Conservation (phyloP, 2,113 vertebrate genomes). For the Lophochroa leadbeateri region DNA sequence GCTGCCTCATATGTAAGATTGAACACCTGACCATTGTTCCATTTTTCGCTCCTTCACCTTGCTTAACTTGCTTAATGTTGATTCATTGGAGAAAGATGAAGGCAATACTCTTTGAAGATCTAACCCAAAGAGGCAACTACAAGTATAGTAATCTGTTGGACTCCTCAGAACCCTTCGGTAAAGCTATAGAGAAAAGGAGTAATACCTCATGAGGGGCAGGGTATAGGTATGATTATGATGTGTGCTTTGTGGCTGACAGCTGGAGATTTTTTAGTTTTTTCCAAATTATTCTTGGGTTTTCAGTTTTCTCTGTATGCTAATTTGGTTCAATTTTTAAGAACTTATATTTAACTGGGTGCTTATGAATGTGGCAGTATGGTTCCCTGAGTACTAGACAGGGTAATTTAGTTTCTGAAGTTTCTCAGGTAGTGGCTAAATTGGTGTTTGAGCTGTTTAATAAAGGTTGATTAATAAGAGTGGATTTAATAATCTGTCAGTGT, state of each 20-base stretch:
- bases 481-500: not conserved
- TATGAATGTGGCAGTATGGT: not conserved
- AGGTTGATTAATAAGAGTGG: not conserved
- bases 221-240: not conserved
- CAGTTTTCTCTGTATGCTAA: not conserved
- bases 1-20: not conserved
- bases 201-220: not conserved
- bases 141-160: not conserved
- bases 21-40: not conserved
- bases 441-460: not conserved
- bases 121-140: not conserved
- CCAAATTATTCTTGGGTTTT: not conserved
- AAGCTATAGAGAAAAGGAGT: not conserved
- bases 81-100: not conserved
- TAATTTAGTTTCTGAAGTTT: not conserved
- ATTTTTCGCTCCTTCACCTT: not conserved
- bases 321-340: not conserved
- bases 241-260: not conserved
- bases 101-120: not conserved
- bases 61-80: not conserved
- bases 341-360: not conserved
- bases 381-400: not conserved
- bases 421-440: not conserved
- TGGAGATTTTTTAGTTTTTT: not conserved
- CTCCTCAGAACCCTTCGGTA: not conserved